These are phyloP conservation scores for Drosophila yooni DNA, from an alignment of 2,888 invertebrate genomes.

Conservation along the genomic window DNA sequence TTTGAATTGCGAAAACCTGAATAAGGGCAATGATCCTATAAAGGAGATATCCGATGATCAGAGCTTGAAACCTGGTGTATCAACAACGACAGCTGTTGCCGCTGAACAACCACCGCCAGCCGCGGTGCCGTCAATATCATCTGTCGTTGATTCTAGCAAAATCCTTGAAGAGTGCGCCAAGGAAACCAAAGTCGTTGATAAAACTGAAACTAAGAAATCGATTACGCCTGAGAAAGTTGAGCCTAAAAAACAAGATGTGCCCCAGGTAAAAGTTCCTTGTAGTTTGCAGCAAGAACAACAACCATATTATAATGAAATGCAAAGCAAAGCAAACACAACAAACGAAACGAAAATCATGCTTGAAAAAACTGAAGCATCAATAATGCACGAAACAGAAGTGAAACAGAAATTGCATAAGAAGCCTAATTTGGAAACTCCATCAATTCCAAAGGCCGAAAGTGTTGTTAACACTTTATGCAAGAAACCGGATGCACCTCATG, in stretches of 20 bases:
- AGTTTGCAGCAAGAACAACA: constrained; percentile 14
- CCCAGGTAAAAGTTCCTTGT: constrained; percentile 9
- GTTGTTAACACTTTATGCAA: constrained; percentile 29
- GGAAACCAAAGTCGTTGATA: constrained; percentile 2
- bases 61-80: constrained; percentile 9
- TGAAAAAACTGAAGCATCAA: constrained; percentile 13
- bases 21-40: background rate
- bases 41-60: constrained; percentile 5
- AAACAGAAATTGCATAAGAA: constrained; percentile 61
- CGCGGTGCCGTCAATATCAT: background rate
- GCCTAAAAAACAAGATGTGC: constrained; percentile 7
- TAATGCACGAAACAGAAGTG: constrained; percentile 31
- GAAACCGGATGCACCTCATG: constrained; percentile 41
- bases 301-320: constrained; percentile 22
- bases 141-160: constrained; percentile 2
- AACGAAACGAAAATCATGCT: constrained; percentile 19
- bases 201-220: constrained; percentile 5
- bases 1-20: constrained; percentile 2
- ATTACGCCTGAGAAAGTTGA: constrained; percentile 5
- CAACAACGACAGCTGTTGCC: background rate
- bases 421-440: constrained; percentile 22
- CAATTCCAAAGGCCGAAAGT: constrained; percentile 36
- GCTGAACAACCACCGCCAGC: background rate
- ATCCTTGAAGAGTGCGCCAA: constrained; percentile 1
- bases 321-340: constrained; percentile 6